These are phyloP conservation scores for Enteromius unitaeniatus DNA, from an alignment of 2,797 vertebrate genomes.

Conservation along the genomic window DNA sequence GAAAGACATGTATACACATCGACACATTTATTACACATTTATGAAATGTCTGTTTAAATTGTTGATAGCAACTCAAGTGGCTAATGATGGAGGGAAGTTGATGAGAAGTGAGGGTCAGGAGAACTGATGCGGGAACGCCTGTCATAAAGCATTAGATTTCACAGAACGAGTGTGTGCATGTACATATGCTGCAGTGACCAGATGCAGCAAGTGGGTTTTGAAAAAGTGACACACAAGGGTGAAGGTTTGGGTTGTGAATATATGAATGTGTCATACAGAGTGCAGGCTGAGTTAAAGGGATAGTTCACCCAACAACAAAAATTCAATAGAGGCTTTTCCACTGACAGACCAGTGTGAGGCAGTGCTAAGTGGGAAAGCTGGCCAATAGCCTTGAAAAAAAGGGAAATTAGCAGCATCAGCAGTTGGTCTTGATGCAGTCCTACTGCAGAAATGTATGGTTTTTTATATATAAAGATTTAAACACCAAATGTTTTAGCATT, in stretches of 20 bases:
- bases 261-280: background rate
- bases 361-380: too few species aligned
- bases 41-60: conserved; percentile 10
- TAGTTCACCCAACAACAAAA: background rate
- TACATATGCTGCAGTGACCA: conserved; percentile 24
- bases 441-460: background rate
- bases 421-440: background rate
- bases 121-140: conserved; percentile 37
- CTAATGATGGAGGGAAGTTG: conserved; percentile 6
- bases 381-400: too few species aligned
- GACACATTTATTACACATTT: background rate
- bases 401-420: background rate
- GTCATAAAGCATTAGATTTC: conserved; percentile 38
- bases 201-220: conserved; percentile 8
- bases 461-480: background rate
- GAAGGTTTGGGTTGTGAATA: background rate
- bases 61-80: background rate
- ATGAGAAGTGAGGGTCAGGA: conserved; percentile 1
- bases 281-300: background rate
- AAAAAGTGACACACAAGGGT: background rate
- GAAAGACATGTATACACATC: background rate
- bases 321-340: background rate
- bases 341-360: background rate
- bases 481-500: background rate
- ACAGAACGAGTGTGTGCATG: conserved; percentile 25